These are phyloP conservation scores for Orientallactaga sibirica DNA, from an alignment of 2,797 vertebrate species.

Conservation along the genomic window DNA sequence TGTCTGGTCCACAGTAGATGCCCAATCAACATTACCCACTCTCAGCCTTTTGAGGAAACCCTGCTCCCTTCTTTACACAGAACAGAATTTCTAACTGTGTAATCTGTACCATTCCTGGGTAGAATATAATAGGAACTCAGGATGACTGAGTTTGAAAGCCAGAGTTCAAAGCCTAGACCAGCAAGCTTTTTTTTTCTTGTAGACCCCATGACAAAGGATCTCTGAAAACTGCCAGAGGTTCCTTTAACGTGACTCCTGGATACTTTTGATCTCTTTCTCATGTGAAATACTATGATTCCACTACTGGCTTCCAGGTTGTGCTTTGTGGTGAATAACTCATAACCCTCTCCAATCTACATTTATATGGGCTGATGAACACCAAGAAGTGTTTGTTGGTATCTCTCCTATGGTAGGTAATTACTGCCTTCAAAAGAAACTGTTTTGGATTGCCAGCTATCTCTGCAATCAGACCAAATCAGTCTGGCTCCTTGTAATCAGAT, in stretches of 20 bases:
- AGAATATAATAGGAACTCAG: neutral
- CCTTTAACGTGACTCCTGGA: neutral
- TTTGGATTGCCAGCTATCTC: neutral
- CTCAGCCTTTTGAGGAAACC: neutral
- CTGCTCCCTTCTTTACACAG: neutral
- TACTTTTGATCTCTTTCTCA: neutral
- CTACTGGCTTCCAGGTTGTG: neutral
- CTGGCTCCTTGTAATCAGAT: neutral
- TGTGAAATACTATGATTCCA: neutral
- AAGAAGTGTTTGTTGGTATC: neutral
- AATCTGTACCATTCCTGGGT: neutral
- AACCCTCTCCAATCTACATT: neutral
- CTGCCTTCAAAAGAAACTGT: neutral
- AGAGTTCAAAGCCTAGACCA: neutral
- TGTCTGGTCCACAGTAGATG: neutral
- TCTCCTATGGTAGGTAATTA: neutral
- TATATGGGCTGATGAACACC: neutral
- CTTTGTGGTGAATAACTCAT: slow-evolving; percentile 40
- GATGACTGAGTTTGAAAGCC: neutral
- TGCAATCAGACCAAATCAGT: neutral
- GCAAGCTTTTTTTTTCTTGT: neutral
- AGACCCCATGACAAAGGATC: neutral
- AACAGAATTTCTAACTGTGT: neutral
- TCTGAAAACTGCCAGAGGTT: neutral
- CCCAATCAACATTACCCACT: neutral